Percentiles rank a stretch among this genome's conserved stretches.
phyloP scores from a whole-genome alignment of 2,888 invertebrate genomes.

The Catocala fraxini region DNA sequence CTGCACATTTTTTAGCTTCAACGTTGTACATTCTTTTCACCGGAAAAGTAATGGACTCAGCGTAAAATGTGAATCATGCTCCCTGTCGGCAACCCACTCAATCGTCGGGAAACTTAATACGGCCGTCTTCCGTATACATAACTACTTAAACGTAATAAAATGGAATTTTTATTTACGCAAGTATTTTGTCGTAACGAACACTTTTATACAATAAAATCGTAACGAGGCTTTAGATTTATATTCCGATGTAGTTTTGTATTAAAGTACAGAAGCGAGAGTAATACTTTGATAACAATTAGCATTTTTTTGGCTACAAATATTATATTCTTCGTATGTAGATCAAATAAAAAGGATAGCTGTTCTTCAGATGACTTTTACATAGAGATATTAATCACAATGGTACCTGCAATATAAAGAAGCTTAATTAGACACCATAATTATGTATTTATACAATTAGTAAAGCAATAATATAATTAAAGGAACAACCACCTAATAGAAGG shows the following conservation, averaged over 20 bases:
- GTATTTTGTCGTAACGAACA: constrained; percentile 46
- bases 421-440: not conserved
- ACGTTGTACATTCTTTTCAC: constrained; percentile 51
- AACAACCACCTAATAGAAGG: not conserved
- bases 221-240: not conserved
- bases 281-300: too few relatives aligned
- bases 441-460: constrained; percentile 1
- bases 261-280: too few relatives aligned
- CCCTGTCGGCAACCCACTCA: constrained; percentile 67
- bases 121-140: constrained; percentile 60
- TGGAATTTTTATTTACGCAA: constrained; percentile 52
- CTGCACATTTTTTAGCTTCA: constrained; percentile 47
- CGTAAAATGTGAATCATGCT: constrained; percentile 70
- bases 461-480: not conserved
- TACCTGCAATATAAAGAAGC: not conserved
- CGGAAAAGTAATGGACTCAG: constrained; percentile 55
- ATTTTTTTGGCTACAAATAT: too few relatives aligned
- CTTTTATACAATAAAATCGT: constrained; percentile 18
- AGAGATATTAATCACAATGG: too few relatives aligned
- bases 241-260: too few relatives aligned
- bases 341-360: not conserved
- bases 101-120: constrained; percentile 69
- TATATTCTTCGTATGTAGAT: too few relatives aligned
- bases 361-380: too few relatives aligned
- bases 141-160: constrained; percentile 53